phyloP scores from a whole-genome alignment of 2,888 invertebrate genomes.

The Diarsia brunnea region DNA sequence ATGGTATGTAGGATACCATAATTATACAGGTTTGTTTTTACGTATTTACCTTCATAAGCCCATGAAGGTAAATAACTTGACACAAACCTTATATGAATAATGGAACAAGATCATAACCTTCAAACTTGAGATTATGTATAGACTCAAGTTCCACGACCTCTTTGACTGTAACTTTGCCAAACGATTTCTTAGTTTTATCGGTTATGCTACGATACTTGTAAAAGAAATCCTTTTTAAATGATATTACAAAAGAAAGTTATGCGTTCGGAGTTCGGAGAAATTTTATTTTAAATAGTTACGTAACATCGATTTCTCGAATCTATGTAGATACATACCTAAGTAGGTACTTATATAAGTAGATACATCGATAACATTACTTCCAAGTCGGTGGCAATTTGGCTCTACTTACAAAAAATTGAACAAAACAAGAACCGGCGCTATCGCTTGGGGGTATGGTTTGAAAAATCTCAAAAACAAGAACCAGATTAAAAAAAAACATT shows the following conservation, averaged over 20 bases:
- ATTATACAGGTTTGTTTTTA: conserved; percentile 21
- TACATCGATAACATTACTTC: not conserved
- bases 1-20: conserved; percentile 13
- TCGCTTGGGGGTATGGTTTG: too few species aligned
- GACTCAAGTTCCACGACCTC: not conserved
- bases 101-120: conserved; percentile 52
- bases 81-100: conserved; percentile 36
- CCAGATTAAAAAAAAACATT: too few species aligned
- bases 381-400: not conserved
- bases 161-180: conserved; percentile 15
- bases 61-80: conserved; percentile 28
- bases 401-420: not conserved
- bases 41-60: conserved; percentile 8
- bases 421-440: not conserved
- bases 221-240: not conserved
- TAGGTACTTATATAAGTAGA: not conserved
- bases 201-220: not conserved
- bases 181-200: not conserved
- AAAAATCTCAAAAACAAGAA: too few species aligned
- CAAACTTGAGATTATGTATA: conserved; percentile 15
- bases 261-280: not conserved
- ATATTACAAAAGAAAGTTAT: not conserved
- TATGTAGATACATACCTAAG: not conserved
- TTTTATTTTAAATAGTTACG: not conserved
- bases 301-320: not conserved